Percentiles rank a stretch among this genome's conserved stretches.
These are phyloP conservation scores for Habroteleia sp. DNA, from an alignment of 2,888 invertebrate genomes.

Conservation along the genomic window DNA sequence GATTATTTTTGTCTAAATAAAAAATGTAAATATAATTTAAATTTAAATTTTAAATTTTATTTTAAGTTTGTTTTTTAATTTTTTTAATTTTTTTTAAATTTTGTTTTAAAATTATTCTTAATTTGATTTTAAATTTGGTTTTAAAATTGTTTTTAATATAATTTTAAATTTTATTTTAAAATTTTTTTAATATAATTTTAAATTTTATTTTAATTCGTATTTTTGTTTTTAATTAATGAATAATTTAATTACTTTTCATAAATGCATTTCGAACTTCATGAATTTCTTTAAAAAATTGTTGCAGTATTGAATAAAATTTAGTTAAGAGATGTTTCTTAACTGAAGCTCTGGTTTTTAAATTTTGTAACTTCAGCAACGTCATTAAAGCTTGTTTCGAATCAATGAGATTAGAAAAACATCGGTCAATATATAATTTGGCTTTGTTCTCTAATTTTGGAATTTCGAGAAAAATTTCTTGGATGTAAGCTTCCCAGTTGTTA, in stretches of 20 bases:
- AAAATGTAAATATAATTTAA: no score
- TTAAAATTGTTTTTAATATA: no score
- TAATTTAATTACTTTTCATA: slow-evolving; percentile 82
- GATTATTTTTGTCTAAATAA: no score
- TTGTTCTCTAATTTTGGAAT: slow-evolving; percentile 89
- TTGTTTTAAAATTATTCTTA: no score
- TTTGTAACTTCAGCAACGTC: slow-evolving; percentile 89
- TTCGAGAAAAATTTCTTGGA: slow-evolving; percentile 89
- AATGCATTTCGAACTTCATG: slow-evolving; percentile 87
- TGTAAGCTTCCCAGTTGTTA: slow-evolving; percentile 92
- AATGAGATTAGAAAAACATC: slow-evolving; percentile 90
- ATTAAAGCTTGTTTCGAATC: slow-evolving; percentile 91
- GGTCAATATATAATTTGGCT: slow-evolving; percentile 92
- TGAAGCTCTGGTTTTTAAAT: slow-evolving; percentile 88
- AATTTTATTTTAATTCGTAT: background rate
- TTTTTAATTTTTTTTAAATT: no score
- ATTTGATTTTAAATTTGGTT: no score
- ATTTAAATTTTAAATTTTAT: no score
- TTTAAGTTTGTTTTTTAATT: no score
- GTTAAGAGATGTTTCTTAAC: slow-evolving; percentile 88
- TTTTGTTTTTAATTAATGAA: no score
- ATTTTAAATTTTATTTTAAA: no score
- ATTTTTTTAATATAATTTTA: background rate
- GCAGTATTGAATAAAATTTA: slow-evolving; percentile 92
- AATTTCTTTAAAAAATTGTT: slow-evolving; percentile 93